These are phyloP conservation scores for Puntigrus tetrazona DNA, from an alignment of 2,113 vertebrate species.

Conservation along the genomic window DNA sequence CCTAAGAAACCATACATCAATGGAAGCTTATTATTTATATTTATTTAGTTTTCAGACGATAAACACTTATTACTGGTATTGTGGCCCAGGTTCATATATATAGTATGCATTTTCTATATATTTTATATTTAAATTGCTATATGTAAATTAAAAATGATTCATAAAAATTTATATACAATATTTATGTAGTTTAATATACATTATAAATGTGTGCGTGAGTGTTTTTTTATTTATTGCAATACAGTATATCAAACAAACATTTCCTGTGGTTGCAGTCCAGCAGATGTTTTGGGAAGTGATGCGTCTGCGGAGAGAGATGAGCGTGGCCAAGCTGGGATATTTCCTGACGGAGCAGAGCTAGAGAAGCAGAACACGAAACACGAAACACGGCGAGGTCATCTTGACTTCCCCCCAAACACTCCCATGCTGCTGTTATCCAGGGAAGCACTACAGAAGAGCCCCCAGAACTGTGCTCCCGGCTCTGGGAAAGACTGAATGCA, in stretches of 20 bases:
- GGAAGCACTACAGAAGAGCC: background rate
- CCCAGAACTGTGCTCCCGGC: background rate
- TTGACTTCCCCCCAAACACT: constrained; percentile 18
- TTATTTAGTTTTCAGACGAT: no score
- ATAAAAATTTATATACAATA: no score
- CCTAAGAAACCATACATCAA: no score
- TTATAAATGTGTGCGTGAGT: no score
- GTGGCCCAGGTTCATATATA: no score
- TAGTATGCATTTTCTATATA: no score
- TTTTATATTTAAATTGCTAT: no score
- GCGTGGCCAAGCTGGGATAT: constrained; percentile 91
- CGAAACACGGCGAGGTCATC: background rate
- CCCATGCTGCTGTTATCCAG: background rate
- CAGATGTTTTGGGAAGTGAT: constrained; percentile 96
- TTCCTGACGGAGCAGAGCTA: constrained; percentile 81
- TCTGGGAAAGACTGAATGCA: background rate
- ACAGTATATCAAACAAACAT: background rate
- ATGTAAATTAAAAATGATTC: no score
- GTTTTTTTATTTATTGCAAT: background rate
- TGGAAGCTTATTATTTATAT: no score
- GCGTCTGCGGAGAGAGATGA: constrained; percentile 92
- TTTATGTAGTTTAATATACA: no score
- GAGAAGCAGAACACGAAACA: constrained; percentile 38
- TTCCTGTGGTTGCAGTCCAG: constrained; percentile 77
- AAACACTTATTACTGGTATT: no score